These are phyloP conservation scores for Euclidia mi DNA, from an alignment of 2,888 invertebrate species.

Conservation along the genomic window DNA sequence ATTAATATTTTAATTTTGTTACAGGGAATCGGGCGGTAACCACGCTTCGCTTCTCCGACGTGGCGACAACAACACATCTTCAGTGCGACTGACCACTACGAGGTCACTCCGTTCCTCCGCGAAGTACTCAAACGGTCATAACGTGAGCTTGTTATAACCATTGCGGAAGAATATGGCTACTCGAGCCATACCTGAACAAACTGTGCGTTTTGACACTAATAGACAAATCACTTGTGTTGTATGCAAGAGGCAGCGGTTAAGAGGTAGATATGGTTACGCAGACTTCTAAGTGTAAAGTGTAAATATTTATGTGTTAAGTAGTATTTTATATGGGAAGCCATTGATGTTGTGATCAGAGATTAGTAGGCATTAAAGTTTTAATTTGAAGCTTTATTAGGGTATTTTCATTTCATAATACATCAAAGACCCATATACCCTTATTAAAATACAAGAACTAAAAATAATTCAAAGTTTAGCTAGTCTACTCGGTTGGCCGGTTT, in stretches of 20 bases:
- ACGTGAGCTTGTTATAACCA: constrained; percentile 81
- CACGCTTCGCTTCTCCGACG: constrained; percentile 82
- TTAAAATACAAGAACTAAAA: no score
- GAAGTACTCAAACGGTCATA: constrained; percentile 81
- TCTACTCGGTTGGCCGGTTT: no score
- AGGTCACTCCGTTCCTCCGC: constrained; percentile 78
- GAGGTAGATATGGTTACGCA: constrained; percentile 40
- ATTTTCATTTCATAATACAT: constrained; percentile 21
- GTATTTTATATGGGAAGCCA: constrained; percentile 31
- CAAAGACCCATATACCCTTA: no score
- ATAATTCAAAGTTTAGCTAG: no score
- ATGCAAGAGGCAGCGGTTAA: constrained; percentile 62
- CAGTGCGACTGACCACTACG: constrained; percentile 80
- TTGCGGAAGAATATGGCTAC: constrained; percentile 45
- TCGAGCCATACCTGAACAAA: constrained; percentile 54
- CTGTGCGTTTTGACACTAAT: constrained; percentile 42
- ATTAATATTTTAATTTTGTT: constrained; percentile 23
- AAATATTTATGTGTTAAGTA: constrained; percentile 16
- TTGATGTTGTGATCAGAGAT: constrained; percentile 55
- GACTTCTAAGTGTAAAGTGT: constrained; percentile 44
- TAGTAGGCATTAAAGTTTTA: constrained; percentile 54
- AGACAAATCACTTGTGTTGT: constrained; percentile 62
- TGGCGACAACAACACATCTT: constrained; percentile 82
- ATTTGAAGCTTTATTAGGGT: constrained; percentile 21
- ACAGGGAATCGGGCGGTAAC: constrained; percentile 82